Evolutionary conservation across 2,113 vertebrate species (phyloP), one percentile per base, ranked within the genome.

Genomic region (Cinclus cinclus): DNA sequence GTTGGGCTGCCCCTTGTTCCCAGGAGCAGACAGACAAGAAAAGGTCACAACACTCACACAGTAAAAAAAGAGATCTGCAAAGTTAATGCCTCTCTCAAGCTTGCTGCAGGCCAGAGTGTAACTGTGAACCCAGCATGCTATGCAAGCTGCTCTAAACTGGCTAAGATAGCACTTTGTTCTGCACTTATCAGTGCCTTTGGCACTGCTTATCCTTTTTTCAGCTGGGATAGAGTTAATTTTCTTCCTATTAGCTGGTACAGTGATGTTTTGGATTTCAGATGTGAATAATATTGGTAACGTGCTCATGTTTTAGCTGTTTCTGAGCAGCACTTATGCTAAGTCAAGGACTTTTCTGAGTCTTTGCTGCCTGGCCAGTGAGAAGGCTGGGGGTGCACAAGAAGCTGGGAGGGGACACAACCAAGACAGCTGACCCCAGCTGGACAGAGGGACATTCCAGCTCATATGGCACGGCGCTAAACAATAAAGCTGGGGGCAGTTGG

Each of bases 351-450:
- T 24, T 46, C 62, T 63, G 23, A 22, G 58, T 63, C 76, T 50
- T 73, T 49, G 28, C 73, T 70, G 21, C 14, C 11, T 31, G 5
- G 27, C 31, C 47, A 28, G 9, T 0, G 0, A 55, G 11, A 31
- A 75, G 75, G 31, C 15, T 60, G 60, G 22, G 60, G 5, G 9
- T 13, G 37, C 31, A 62, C 47, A 49, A 49, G 41, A 42, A 62
- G 35, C 13, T 42, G 35, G 15, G 47, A 86, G 20, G 15, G 41
- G 11, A 10, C 41, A 68, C 47, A 69, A 6, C 15, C 19, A 55
- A 8, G 47, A 49, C 25, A 75, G 41, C 22, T 75, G 62, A 22
- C 3, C 19, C 31, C 42, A 75, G 63, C 23, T 56, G 49, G 23
- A 18, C 27, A 56, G 55, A 63, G 20, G 62, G 20, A 15, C 20